Base-by-base conservation (phyloP, 2,888 invertebrate genomes). In the Pycnomerus fuliginosus region DNA sequence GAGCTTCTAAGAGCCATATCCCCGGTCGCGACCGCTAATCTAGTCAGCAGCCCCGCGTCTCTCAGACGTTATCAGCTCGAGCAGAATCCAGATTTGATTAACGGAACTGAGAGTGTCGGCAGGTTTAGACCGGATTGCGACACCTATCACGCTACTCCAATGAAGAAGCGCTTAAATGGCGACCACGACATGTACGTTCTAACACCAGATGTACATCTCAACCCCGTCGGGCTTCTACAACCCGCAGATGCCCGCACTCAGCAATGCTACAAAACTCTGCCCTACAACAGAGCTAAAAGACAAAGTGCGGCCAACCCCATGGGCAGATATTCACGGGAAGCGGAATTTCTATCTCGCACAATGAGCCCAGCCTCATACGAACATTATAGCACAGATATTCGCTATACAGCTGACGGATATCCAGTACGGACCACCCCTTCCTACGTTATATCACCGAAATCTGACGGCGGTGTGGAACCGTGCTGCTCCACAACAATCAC, bases 361-460 rank as follows among this genome's bases (percentile, higher is more conserved):
- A 71, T 75, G 13, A 38, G 33, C 28, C 70, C 73, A 3, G 72
- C 76, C 1, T 67, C 74, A 2, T 77, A 78, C 61, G 81, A 77
- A 52, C 75, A 76, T 56, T 77, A 75, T 63, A 68, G 73, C 51
- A 73, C 75, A 35, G 81, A 82, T 65, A 80, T 87, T 33, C 79
- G 88, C 52, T 87, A 87, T 64, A 90, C 89, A 2, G 82, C 85
- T 39, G 89, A 89, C 56, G 90, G 90, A 4, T 90, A 89, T 68
- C 88, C 88, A 0, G 65, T 58, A 3, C 59, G 62, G 52, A 55
- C 48, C 27, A 38, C 29, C 3, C 75, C 74, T 64, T 53, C 58
- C 30, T 35, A 49, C 43, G 48, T 50, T 27, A 40, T 43, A 36
- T 48, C 33, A 29, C 58, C 42, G 37, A 52, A 51, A 49, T 51